Conservation (phyloP, 1,140 invertebrate species). For the Trachymyrmex cornetzi region DNA sequence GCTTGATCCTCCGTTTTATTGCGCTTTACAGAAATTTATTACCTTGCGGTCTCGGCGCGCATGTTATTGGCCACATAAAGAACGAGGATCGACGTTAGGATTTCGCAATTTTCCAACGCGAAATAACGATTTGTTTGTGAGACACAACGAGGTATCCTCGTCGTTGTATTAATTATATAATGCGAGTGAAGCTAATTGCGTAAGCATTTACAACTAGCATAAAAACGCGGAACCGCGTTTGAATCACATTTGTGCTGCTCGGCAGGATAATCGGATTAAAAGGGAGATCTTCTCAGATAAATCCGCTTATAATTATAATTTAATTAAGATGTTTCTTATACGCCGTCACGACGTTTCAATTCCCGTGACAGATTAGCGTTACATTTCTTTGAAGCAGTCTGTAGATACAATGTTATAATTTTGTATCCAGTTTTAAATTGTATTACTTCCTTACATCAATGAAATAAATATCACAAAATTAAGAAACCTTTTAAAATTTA, state of each 20-base stretch:
- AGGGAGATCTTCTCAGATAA: slow-evolving; percentile 29
- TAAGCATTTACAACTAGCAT: slow-evolving; percentile 16
- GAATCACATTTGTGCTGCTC: slow-evolving; percentile 10
- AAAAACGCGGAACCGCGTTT: slow-evolving; percentile 44
- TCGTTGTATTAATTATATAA: slow-evolving; percentile 25
- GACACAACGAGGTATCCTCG: neutral
- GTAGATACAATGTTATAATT: neutral
- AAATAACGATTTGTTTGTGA: slow-evolving; percentile 51
- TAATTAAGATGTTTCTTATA: slow-evolving; percentile 43
- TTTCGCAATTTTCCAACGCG: slow-evolving; percentile 51
- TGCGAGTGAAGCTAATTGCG: slow-evolving; percentile 27
- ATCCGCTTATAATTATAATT: slow-evolving; percentile 50
- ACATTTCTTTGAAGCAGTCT: neutral
- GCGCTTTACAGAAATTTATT: slow-evolving; percentile 58
- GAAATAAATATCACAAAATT: neutral
- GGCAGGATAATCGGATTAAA: slow-evolving; percentile 18
- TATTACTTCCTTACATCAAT: neutral
- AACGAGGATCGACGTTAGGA: slow-evolving; percentile 29
- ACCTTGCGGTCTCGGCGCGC: slow-evolving; percentile 30
- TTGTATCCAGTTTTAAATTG: neutral
- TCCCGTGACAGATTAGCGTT: slow-evolving; percentile 9
- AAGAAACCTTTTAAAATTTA: neutral
- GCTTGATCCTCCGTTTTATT: slow-evolving; percentile 39
- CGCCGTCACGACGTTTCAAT: slow-evolving; percentile 19
- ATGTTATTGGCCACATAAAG: slow-evolving; percentile 45